Conservation (phyloP, 2,888 invertebrate species). For the Epistrophe eligans region DNA sequence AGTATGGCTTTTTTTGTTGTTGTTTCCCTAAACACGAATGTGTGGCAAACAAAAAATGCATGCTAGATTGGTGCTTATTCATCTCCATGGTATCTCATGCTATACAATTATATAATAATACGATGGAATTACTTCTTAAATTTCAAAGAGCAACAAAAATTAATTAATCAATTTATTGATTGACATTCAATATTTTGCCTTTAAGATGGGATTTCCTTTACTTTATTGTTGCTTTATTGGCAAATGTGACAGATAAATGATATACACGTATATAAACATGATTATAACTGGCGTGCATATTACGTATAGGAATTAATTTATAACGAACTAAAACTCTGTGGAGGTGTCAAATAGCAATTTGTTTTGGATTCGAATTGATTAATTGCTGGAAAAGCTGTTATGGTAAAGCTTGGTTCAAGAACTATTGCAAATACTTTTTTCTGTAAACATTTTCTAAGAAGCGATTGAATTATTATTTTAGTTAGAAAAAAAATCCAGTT, state of each 20-base stretch:
- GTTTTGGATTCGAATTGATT: neutral
- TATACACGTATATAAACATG: conserved; percentile 10
- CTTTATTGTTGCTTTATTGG: neutral
- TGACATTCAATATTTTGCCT: conserved; percentile 52
- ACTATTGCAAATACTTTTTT: neutral
- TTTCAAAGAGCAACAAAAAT: conserved; percentile 28
- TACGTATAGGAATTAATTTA: neutral
- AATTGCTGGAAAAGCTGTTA: neutral
- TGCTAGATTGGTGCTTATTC: conserved; percentile 27
- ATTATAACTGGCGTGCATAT: neutral
- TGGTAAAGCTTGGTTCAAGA: neutral
- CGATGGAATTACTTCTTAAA: conserved; percentile 31
- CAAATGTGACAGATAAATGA: conserved; percentile 23
- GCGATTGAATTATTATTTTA: neutral
- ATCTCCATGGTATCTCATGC: neutral
- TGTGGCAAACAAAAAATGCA: conserved; percentile 3
- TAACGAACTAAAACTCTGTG: neutral
- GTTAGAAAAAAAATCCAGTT: too few relatives aligned
- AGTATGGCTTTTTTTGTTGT: neutral
- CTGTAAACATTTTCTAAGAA: neutral
- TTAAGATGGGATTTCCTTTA: conserved; percentile 22
- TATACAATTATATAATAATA: conserved; percentile 9
- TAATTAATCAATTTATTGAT: conserved; percentile 65
- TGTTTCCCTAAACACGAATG: neutral
- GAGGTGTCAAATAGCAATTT: neutral